Evolutionary conservation across 2,113 vertebrate species (phyloP).

Genomic region (Tetraodon nigroviridis): DNA sequence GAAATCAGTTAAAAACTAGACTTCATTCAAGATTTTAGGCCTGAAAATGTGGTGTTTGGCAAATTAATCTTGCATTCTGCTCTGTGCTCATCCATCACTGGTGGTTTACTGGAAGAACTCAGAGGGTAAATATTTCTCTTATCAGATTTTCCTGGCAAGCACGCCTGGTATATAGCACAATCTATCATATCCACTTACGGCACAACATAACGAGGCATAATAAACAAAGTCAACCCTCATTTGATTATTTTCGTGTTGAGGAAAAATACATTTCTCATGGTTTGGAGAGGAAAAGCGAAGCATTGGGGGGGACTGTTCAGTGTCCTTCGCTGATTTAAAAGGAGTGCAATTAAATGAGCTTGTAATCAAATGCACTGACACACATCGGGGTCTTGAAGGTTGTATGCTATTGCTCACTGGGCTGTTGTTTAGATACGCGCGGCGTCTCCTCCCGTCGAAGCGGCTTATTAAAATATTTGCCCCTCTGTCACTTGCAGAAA

Average conservation of each 20-base stretch:
- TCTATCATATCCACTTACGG: conserved; percentile 57
- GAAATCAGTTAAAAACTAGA: conserved; percentile 7
- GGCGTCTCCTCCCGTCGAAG: conserved; percentile 11
- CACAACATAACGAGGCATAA: conserved; percentile 48
- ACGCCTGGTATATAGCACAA: conserved; percentile 28
- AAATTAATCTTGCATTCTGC: conserved; percentile 42
- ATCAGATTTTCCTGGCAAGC: conserved; percentile 57
- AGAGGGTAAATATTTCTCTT: conserved; percentile 63
- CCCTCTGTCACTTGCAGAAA: conserved; percentile 65
- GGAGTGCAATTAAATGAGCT: conserved; percentile 45
- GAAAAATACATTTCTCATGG: conserved; percentile 36
- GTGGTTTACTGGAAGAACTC: conserved; percentile 47
- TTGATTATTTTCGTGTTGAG: conserved; percentile 51
- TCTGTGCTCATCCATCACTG: conserved; percentile 51
- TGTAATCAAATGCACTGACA: conserved; percentile 41
- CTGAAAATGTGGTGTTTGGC: conserved; percentile 20
- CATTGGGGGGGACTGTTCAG: conserved; percentile 30
- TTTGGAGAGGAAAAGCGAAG: conserved; percentile 14
- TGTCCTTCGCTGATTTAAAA: conserved; percentile 25
- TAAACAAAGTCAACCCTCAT: conserved; percentile 47
- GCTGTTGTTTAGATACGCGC: conserved; percentile 18
- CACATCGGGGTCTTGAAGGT: conserved; percentile 20
- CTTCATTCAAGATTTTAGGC: conserved; percentile 17
- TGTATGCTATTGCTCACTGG: conserved; percentile 41
- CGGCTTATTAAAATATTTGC: conserved; percentile 63